Evolutionary conservation across 2,888 invertebrate species (phyloP).

Genomic region (Helobdella robusta): DNA sequence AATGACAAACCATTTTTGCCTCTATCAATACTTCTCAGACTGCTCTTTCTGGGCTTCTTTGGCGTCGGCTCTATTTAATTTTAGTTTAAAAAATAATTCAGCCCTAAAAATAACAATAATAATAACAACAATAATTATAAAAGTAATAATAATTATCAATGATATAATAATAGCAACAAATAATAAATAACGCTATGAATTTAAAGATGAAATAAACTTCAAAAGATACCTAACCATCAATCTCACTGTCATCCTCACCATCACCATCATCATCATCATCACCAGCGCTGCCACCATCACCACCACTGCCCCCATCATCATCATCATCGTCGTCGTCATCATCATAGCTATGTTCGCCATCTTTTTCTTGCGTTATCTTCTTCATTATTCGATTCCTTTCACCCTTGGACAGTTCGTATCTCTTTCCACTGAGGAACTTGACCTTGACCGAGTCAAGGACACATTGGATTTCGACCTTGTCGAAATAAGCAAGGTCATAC

Average conservation of each 20-base stretch:
- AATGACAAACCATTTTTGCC: not conserved
- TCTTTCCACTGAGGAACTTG: not conserved
- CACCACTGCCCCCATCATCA: constrained; percentile 4
- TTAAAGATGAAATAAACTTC: too few relatives aligned
- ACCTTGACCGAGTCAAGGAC: constrained; percentile 16
- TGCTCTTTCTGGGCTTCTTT: not conserved
- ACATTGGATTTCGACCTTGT: constrained; percentile 19
- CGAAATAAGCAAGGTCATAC: constrained; percentile 23
- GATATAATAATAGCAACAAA: not conserved
- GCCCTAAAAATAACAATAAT: not conserved
- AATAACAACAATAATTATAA: not conserved
- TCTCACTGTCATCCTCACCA: too few relatives aligned
- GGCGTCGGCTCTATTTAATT: not conserved
- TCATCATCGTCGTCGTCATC: constrained; percentile 16
- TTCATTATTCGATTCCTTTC: constrained; percentile 7
- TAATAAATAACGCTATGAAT: too few relatives aligned
- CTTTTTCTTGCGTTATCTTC: not conserved
- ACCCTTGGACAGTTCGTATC: not conserved
- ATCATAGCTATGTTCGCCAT: constrained; percentile 6
- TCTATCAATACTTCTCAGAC: not conserved
- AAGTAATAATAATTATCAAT: not conserved
- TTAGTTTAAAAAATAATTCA: too few relatives aligned
- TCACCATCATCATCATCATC: not conserved
- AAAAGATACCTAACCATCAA: too few relatives aligned
- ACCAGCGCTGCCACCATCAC: not conserved